phyloP scores from a whole-genome alignment of 92 coral and sea anemone species.

The Parazoanthus swiftii region DNA sequence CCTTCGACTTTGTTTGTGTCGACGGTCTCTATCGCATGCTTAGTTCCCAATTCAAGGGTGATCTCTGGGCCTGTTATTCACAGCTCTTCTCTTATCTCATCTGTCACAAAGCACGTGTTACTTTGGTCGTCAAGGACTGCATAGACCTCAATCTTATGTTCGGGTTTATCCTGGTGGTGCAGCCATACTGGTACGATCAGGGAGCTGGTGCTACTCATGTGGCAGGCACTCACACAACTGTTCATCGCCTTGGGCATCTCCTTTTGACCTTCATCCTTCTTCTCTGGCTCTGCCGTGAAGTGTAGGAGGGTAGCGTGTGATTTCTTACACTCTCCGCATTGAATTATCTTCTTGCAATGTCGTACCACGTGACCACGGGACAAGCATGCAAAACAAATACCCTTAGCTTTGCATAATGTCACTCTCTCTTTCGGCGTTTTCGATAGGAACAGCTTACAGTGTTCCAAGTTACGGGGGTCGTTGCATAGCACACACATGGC shows the following conservation, averaged over 20 bases:
- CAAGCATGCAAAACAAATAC: slow-evolving; percentile 29
- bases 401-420: slow-evolving; percentile 3
- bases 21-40: slow-evolving; percentile 51
- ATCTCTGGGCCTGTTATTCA: slow-evolving; percentile 51
- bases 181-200: slow-evolving; percentile 64
- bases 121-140: slow-evolving; percentile 70
- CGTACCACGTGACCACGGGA: slow-evolving; percentile 50
- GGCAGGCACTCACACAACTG: slow-evolving; percentile 59
- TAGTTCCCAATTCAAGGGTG: slow-evolving; percentile 47
- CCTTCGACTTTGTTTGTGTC: slow-evolving; percentile 51
- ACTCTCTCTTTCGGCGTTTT: background rate
- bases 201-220: slow-evolving; percentile 50
- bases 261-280: background rate
- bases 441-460: background rate
- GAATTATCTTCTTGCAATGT: slow-evolving; percentile 44
- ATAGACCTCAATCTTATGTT: slow-evolving; percentile 40
- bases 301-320: slow-evolving; percentile 46
- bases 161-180: slow-evolving; percentile 51
- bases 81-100: slow-evolving; percentile 35
- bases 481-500: too few species aligned
- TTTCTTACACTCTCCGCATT: slow-evolving; percentile 61
- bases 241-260: slow-evolving; percentile 43
- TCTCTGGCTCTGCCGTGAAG: background rate
- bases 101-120: slow-evolving; percentile 58
- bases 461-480: background rate